phyloP scores from a whole-genome alignment of 2,113 vertebrate genomes.

The Pelecanus crispus region DNA sequence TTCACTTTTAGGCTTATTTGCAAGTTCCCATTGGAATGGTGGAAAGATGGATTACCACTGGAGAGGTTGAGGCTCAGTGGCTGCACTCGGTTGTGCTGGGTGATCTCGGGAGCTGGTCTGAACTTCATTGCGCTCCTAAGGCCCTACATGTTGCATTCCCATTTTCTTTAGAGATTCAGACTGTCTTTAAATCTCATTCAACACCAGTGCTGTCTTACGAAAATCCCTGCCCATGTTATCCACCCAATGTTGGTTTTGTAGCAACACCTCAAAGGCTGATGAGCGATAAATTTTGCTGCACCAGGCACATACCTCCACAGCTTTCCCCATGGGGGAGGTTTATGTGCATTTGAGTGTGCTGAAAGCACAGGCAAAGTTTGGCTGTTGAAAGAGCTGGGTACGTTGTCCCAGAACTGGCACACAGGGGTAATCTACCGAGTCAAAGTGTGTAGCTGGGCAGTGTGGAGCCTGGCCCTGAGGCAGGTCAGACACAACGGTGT shows the following conservation, averaged over 20 bases:
- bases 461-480: background rate
- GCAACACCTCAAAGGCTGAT: background rate
- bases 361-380: background rate
- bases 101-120: background rate
- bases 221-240: background rate
- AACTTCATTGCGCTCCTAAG: fast-evolving
- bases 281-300: background rate
- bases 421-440: background rate
- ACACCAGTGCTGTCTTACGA: background rate
- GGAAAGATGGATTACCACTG: background rate
- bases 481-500: background rate
- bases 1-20: background rate
- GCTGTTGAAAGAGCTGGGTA: background rate
- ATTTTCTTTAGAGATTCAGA: background rate
- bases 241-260: background rate
- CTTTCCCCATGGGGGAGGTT: background rate
- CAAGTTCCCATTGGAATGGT: background rate
- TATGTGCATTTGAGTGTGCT: background rate
- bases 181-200: background rate
- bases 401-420: background rate
- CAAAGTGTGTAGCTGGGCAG: background rate
- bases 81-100: background rate
- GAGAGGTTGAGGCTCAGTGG: background rate
- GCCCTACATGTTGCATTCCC: background rate
- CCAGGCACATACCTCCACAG: background rate